Conservation (phyloP, 2,113 vertebrate genomes). For the Okapia johnstoni region DNA sequence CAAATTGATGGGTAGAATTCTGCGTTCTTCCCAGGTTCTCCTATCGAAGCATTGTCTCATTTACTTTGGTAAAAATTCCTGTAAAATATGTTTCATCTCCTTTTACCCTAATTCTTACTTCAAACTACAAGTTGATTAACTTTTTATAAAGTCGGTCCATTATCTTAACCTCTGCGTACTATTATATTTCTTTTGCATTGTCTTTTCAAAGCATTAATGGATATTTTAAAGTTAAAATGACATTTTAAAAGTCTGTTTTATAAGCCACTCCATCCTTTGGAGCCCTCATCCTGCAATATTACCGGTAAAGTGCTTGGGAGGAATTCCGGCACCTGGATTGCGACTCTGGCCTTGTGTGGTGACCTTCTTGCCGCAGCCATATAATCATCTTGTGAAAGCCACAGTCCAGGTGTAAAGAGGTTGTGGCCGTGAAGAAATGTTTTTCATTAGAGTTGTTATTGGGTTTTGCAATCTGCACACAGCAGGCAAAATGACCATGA, state of each 20-base stretch:
- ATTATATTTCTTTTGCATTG: neutral
- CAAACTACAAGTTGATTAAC: conserved; percentile 18
- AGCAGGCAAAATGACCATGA: conserved; percentile 58
- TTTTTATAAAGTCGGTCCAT: neutral
- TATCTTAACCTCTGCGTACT: neutral
- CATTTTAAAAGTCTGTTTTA: neutral
- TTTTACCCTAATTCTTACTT: conserved; percentile 35
- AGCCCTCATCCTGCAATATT: neutral
- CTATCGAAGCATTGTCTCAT: neutral
- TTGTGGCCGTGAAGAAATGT: conserved; percentile 34
- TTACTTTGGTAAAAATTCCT: conserved; percentile 47
- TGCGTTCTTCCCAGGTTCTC: conserved; percentile 34
- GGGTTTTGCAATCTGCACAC: neutral
- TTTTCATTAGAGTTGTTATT: conserved; percentile 54
- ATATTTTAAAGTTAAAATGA: neutral
- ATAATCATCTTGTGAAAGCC: conserved; percentile 47
- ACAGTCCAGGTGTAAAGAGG: conserved; percentile 6
- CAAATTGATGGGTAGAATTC: conserved; percentile 63
- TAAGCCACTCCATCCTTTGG: neutral
- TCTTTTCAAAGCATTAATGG: neutral
- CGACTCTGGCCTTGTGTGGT: conserved; percentile 27
- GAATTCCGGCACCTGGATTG: neutral
- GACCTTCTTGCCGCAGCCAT: conserved; percentile 34
- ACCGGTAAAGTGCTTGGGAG: neutral
- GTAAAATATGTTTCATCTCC: conserved; percentile 42